Evolutionary conservation across 2,797 vertebrate genomes (phyloP).

Genomic region (Oceanodroma leucorhoa): DNA sequence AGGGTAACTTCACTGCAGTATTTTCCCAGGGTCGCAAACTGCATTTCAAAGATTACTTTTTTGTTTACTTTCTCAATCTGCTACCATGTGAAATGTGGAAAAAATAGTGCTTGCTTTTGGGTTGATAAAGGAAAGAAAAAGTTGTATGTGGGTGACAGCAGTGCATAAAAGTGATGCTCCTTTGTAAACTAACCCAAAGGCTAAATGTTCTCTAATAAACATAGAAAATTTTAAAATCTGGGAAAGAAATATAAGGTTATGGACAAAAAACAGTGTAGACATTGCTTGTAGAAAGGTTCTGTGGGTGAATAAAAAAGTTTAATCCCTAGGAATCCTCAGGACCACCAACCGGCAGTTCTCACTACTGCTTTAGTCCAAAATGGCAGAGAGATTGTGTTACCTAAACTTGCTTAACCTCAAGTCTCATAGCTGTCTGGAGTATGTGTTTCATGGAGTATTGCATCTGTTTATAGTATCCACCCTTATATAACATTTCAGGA

Average conservation of each 20-base stretch:
- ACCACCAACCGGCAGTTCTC: background rate
- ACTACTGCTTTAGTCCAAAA: background rate
- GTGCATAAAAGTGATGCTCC: background rate
- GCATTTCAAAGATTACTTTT: background rate
- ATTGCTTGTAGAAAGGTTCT: background rate
- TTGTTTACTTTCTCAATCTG: background rate
- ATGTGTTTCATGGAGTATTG: background rate
- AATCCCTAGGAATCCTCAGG: background rate
- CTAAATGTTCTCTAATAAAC: background rate
- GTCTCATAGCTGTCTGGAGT: background rate
- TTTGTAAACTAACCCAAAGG: constrained; percentile 2
- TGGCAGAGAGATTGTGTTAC: background rate
- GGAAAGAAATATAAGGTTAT: background rate
- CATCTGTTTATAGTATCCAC: background rate
- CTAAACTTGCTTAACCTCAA: background rate
- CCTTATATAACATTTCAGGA: background rate
- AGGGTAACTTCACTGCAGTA: background rate
- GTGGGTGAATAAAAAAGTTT: background rate
- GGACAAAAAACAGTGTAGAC: background rate
- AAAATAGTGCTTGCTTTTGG: background rate
- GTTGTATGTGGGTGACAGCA: background rate
- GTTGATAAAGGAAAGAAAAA: background rate
- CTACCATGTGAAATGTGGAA: background rate
- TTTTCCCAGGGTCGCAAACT: background rate
- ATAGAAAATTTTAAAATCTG: background rate